Evolutionary conservation across 2,113 vertebrate species (phyloP).

Genomic region (Gambusia holbrooki): DNA sequence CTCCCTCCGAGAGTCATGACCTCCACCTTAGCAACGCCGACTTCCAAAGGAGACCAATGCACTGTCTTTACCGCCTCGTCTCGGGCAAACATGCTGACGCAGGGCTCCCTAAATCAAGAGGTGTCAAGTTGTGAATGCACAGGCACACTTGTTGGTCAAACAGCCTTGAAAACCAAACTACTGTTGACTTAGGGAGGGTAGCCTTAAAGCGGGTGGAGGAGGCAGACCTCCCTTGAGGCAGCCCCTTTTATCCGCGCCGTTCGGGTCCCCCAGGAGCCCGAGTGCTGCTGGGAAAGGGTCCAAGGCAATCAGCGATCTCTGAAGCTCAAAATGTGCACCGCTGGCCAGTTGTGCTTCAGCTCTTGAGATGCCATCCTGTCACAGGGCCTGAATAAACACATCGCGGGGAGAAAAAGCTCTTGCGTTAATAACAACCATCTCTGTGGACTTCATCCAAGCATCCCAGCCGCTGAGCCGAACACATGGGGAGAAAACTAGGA

Average conservation of each 20-base stretch:
- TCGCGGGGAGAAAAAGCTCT: not conserved
- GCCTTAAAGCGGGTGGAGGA: constrained; percentile 50
- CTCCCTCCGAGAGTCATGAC: constrained; percentile 46
- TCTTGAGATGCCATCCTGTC: constrained; percentile 5
- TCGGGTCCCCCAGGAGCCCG: constrained; percentile 70
- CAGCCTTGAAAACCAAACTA: constrained; percentile 62
- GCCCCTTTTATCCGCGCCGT: constrained; percentile 62
- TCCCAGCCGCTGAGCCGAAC: no score
- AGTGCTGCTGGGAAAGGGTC: constrained; percentile 66
- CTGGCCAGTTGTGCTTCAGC: constrained; percentile 17
- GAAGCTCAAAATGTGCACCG: constrained; percentile 24
- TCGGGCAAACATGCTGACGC: constrained; percentile 46
- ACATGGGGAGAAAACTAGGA: no score
- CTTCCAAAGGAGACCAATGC: constrained; percentile 33
- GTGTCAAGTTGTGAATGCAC: constrained; percentile 72
- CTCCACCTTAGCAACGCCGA: constrained; percentile 40
- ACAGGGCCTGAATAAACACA: not conserved
- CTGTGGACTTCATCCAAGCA: not conserved
- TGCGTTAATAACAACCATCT: not conserved
- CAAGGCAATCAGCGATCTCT: constrained; percentile 47
- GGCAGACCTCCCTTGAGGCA: constrained; percentile 58
- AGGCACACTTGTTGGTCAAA: constrained; percentile 71
- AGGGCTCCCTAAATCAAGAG: constrained; percentile 63
- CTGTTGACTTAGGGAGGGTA: constrained; percentile 74
- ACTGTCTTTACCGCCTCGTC: constrained; percentile 54